phyloP scores from a whole-genome alignment of 2,113 vertebrate genomes.

The Anarhynchus alexandrinus region DNA sequence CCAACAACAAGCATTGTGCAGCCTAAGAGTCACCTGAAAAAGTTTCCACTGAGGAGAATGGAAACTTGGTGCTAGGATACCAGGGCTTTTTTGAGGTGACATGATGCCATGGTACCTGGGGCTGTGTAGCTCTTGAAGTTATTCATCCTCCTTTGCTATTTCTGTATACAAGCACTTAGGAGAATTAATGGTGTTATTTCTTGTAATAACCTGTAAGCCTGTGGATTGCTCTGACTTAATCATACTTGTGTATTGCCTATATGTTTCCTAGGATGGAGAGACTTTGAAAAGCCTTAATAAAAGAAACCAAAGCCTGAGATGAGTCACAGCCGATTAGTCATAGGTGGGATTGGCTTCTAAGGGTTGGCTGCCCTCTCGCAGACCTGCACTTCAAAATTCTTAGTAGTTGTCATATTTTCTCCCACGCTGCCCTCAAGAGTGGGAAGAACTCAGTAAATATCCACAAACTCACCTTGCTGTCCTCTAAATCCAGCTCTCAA shows the following conservation, averaged over 20 bases:
- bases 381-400: neutral
- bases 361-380: neutral
- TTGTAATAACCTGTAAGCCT: neutral
- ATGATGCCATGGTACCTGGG: neutral
- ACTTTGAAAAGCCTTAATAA: constrained; percentile 31
- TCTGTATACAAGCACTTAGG: neutral
- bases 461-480: neutral
- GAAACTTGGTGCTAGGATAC: neutral
- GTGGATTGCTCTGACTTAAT: neutral
- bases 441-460: neutral
- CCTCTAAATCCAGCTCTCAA: neutral
- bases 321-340: constrained; percentile 47
- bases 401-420: neutral
- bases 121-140: neutral
- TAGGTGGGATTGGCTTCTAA: neutral
- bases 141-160: neutral
- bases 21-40: neutral
- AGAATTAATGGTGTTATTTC: constrained; percentile 5
- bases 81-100: neutral
- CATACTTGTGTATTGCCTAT: neutral
- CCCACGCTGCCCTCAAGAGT: neutral
- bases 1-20: neutral
- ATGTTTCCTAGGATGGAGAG: neutral
- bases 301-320: neutral
- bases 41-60: neutral